Evolutionary conservation across 2,888 invertebrate genomes (phyloP).

Genomic region (Augiades crinisus): DNA sequence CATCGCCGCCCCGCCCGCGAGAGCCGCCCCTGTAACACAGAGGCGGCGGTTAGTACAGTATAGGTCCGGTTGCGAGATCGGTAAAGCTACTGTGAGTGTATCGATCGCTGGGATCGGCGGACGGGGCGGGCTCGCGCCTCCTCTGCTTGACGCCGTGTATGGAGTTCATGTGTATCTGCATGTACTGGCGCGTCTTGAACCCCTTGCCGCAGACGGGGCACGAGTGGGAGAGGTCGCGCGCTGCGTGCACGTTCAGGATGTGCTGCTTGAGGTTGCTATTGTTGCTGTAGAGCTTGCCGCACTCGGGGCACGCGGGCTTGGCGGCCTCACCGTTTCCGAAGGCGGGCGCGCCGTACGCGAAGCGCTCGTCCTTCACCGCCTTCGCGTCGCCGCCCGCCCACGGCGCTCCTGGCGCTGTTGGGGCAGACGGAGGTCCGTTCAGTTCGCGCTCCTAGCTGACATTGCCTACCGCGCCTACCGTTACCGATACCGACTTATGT

Average conservation of each 20-base stretch:
- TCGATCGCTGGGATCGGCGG: slow-evolving; percentile 46
- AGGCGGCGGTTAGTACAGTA: slow-evolving; percentile 79
- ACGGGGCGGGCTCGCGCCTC: slow-evolving; percentile 68
- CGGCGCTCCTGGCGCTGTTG: slow-evolving; percentile 74
- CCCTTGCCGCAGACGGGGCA: slow-evolving; percentile 84
- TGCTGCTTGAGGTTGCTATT: slow-evolving; percentile 86
- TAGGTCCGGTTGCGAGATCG: slow-evolving; percentile 46
- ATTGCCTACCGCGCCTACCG: slow-evolving; percentile 5
- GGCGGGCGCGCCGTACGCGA: slow-evolving; percentile 42
- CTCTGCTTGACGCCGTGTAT: slow-evolving; percentile 85
- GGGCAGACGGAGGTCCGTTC: slow-evolving; percentile 74
- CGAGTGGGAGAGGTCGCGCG: slow-evolving; percentile 80
- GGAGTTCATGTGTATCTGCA: slow-evolving; percentile 85
- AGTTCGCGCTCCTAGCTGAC: slow-evolving; percentile 46
- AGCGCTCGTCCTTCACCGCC: slow-evolving; percentile 43
- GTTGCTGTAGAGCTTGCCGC: slow-evolving; percentile 86
- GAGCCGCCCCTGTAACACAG: slow-evolving; percentile 85
- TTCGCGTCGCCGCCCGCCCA: slow-evolving; percentile 57
- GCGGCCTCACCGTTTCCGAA: slow-evolving; percentile 60
- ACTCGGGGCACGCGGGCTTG: slow-evolving; percentile 84
- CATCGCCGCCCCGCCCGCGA: slow-evolving; percentile 77
- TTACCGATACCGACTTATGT: slow-evolving; percentile 3
- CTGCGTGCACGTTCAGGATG: slow-evolving; percentile 85
- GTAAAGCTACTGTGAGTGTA: slow-evolving; percentile 69
- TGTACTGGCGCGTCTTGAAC: slow-evolving; percentile 87